Conservation (phyloP, 1,140 invertebrate species). For the Druon quercuslanigerum region DNA sequence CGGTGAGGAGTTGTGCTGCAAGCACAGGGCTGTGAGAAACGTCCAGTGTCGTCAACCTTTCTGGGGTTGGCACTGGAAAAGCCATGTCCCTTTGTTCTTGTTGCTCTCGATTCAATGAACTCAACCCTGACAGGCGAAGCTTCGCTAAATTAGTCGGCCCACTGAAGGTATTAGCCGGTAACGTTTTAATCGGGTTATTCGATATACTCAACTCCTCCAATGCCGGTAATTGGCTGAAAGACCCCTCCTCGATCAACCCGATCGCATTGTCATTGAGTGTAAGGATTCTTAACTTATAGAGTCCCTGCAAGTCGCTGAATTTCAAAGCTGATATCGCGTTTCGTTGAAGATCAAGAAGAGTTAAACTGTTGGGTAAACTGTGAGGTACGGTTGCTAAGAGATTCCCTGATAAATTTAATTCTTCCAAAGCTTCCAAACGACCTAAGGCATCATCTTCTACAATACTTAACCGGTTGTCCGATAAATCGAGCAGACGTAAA, state of each 20-base stretch:
- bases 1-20: constrained; percentile 81
- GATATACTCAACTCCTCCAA: constrained; percentile 86
- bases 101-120: constrained; percentile 75
- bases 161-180: constrained; percentile 81
- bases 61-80: constrained; percentile 82
- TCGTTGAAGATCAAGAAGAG: constrained; percentile 79
- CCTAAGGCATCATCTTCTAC: constrained; percentile 93
- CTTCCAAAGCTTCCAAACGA: constrained; percentile 85
- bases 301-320: constrained; percentile 81
- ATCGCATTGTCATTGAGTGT: constrained; percentile 83
- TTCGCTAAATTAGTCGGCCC: constrained; percentile 80
- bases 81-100: constrained; percentile 78
- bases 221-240: constrained; percentile 80
- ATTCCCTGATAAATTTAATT: constrained; percentile 89
- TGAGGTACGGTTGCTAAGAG: constrained; percentile 80
- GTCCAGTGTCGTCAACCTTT: constrained; percentile 83
- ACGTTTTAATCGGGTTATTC: constrained; percentile 82
- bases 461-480: constrained; percentile 83
- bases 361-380: constrained; percentile 80
- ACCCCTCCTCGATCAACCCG: constrained; percentile 79
- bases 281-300: constrained; percentile 83
- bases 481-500: constrained; percentile 87
- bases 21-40: constrained; percentile 84
- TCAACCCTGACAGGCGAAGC: constrained; percentile 82
- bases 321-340: constrained; percentile 82